These are phyloP conservation scores for Dasysyrphus tricinctus DNA, from an alignment of 2,888 invertebrate species.

Conservation along the genomic window DNA sequence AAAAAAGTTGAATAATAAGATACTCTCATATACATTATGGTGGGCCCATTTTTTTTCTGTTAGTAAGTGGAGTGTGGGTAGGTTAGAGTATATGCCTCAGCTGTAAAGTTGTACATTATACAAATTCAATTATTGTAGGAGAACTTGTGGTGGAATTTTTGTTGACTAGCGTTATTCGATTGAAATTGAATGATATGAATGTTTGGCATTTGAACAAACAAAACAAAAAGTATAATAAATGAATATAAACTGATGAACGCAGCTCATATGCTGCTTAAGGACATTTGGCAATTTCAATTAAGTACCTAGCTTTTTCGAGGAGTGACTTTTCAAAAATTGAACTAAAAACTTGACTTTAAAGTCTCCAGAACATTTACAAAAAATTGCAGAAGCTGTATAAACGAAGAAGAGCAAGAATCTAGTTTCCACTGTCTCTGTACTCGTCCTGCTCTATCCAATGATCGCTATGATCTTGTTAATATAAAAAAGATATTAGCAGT, in stretches of 20 bases:
- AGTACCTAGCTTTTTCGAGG: no score
- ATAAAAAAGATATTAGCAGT: no score
- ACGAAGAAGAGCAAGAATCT: no score
- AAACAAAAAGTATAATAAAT: slow-evolving; percentile 7
- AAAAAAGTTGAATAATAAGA: slow-evolving; percentile 8
- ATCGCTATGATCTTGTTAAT: no score
- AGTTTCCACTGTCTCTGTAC: no score
- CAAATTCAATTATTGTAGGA: slow-evolving; percentile 41
- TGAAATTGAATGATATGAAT: slow-evolving; percentile 28
- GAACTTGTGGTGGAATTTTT: slow-evolving; percentile 37
- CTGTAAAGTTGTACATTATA: slow-evolving; percentile 18
- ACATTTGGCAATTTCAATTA: neutral
- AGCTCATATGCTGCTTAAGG: neutral
- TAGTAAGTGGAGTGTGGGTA: neutral
- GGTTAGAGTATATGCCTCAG: neutral
- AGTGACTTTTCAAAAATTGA: no score
- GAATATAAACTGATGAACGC: neutral
- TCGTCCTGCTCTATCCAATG: no score
- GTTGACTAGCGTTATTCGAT: neutral
- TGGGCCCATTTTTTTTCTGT: slow-evolving; percentile 9
- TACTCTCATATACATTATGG: neutral
- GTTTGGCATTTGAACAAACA: slow-evolving; percentile 55
- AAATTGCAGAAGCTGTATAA: no score
- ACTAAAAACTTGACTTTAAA: no score
- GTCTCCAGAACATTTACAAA: no score